phyloP scores from a whole-genome alignment of 2,797 vertebrate genomes.

The Lacerta viridis region DNA sequence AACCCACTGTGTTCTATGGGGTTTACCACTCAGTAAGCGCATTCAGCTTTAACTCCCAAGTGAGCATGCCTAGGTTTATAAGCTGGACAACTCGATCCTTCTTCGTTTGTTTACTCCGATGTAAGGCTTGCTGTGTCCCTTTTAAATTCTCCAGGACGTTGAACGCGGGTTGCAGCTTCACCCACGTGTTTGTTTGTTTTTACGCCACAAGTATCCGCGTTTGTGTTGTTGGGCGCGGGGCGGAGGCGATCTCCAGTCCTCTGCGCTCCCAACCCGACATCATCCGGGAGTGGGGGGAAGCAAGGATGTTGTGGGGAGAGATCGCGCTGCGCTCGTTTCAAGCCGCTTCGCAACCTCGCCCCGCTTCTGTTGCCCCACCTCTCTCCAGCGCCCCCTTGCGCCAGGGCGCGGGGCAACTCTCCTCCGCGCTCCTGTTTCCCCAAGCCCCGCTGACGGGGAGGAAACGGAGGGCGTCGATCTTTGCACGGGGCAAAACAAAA shows the following conservation, averaged over 20 bases:
- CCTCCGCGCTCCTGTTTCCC: neutral
- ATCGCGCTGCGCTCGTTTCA: too few species aligned
- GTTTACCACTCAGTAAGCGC: too few species aligned
- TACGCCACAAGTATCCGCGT: too few species aligned
- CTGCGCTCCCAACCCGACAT: neutral
- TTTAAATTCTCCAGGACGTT: neutral
- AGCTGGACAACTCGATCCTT: neutral
- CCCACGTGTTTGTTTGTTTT: too few species aligned
- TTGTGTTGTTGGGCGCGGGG: too few species aligned
- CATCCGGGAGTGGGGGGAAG: neutral
- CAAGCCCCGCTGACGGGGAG: neutral
- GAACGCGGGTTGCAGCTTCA: neutral
- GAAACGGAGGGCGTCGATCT: neutral
- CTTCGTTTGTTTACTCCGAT: neutral
- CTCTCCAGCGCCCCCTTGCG: neutral
- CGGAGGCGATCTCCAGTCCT: too few species aligned
- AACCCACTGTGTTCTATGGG: neutral
- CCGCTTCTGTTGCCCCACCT: neutral
- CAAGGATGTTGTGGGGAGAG: too few species aligned
- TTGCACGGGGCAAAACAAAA: neutral
- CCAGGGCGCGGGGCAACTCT: neutral
- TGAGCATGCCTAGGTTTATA: neutral
- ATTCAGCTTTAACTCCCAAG: neutral
- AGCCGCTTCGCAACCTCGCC: neutral
- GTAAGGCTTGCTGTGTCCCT: neutral